phyloP scores from a whole-genome alignment of 2,888 invertebrate genomes.

The Sturmia bella region DNA sequence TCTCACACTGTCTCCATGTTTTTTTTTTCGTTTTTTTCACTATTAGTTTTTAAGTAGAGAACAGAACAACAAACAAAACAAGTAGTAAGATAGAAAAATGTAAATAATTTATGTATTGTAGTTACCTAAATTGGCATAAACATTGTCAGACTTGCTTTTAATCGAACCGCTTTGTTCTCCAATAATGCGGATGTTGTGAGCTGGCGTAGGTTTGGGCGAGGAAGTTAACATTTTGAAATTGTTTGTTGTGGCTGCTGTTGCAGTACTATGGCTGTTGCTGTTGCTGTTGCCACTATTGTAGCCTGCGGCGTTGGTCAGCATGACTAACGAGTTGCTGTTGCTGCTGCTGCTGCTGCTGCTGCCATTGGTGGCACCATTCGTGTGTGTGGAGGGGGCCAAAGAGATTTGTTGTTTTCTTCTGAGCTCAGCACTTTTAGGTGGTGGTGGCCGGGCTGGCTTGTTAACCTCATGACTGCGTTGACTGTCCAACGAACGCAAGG shows the following conservation, averaged over 20 bases:
- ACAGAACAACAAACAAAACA: not conserved
- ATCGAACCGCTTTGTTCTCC: conserved; percentile 76
- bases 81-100: conserved; percentile 9
- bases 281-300: conserved; percentile 34
- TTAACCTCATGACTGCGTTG: conserved; percentile 82
- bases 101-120: conserved; percentile 69
- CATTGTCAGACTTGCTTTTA: conserved; percentile 83
- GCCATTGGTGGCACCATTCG: conserved; percentile 12
- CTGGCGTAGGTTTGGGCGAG: conserved; percentile 73
- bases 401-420: conserved; percentile 84
- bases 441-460: conserved; percentile 88
- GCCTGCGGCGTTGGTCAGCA: conserved; percentile 59
- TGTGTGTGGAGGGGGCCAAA: conserved; percentile 75
- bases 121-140: conserved; percentile 91
- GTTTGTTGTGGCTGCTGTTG: conserved; percentile 60
- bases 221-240: conserved; percentile 57
- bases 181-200: conserved; percentile 58
- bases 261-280: conserved; percentile 38
- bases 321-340: conserved; percentile 3
- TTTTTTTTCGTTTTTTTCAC: too few species aligned
- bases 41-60: not conserved
- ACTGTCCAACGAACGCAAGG: conserved; percentile 83
- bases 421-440: conserved; percentile 87
- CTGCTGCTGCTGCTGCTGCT: not conserved
- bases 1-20: conserved; percentile 30